A percentile compares a stretch with the other conserved stretches of the same genome.
phyloP scores from a whole-genome alignment of 2,797 vertebrate genomes.

The Mallotus villosus region DNA sequence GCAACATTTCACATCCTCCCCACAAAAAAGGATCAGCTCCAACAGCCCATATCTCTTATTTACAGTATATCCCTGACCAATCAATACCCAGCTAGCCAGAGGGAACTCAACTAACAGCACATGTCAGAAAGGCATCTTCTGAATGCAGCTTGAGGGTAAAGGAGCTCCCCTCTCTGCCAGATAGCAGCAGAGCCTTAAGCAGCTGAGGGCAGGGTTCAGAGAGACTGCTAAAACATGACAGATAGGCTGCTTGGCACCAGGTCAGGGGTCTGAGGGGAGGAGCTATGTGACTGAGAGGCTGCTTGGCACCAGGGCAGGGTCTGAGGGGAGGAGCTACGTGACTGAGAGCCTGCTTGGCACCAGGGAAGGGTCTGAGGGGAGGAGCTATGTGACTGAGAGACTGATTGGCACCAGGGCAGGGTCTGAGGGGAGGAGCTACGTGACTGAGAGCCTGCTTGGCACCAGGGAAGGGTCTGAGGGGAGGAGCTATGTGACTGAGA shows the following conservation, averaged over 20 bases:
- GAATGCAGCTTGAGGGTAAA: background rate
- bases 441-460: too few species aligned
- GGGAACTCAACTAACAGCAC: background rate
- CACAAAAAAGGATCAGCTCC: background rate
- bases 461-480: too few species aligned
- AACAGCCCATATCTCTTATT: background rate
- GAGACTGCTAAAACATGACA: conserved; percentile 35
- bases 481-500: too few species aligned
- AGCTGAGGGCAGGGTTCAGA: conserved; percentile 17
- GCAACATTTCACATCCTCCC: too few species aligned
- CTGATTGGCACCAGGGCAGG: too few species aligned
- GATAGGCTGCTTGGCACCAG: conserved; percentile 21
- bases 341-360: conserved; percentile 13
- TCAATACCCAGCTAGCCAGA: background rate
- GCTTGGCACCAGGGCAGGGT: conserved; percentile 8
- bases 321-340: conserved; percentile 25
- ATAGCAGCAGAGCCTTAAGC: conserved; percentile 30
- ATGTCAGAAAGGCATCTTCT: background rate
- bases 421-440: too few species aligned
- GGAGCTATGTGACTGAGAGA: conserved; percentile 8
- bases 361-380: conserved; percentile 23
- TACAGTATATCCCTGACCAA: conserved; percentile 12
- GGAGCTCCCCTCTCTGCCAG: background rate
- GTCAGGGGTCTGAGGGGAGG: too few species aligned
- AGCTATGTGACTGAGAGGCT: too few species aligned